Evolutionary conservation across 2,113 vertebrate genomes (phyloP).

Genomic region (Cololabis saira): DNA sequence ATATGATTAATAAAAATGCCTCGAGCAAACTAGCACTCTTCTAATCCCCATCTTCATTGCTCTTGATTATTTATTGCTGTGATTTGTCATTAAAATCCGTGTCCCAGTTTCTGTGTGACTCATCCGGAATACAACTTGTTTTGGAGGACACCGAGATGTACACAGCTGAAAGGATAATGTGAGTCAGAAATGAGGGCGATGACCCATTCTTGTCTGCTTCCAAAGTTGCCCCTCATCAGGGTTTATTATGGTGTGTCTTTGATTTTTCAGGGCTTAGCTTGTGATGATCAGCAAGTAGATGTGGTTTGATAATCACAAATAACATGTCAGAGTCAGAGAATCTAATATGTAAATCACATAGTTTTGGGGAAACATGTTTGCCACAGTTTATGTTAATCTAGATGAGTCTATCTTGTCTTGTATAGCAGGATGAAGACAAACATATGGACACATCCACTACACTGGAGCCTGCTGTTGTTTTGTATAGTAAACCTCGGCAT

Average conservation of each 20-base stretch:
- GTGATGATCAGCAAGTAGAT: constrained; percentile 19
- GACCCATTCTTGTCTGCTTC: constrained; percentile 24
- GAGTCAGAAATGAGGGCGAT: constrained; percentile 40
- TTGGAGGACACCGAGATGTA: constrained; percentile 13
- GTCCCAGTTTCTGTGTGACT: constrained; percentile 44
- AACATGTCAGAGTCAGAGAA: neutral
- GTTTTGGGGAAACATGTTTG: neutral
- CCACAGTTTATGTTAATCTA: neutral
- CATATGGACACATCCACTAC: constrained; percentile 17
- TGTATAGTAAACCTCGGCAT: constrained; percentile 64
- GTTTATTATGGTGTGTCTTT: constrained; percentile 19
- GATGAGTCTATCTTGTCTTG: constrained; percentile 12
- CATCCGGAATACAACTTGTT: constrained; percentile 17
- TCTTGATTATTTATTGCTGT: constrained; percentile 7
- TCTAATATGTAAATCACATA: no score
- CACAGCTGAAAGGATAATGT: constrained; percentile 43
- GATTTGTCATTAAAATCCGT: constrained; percentile 21
- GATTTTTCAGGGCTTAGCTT: constrained; percentile 19
- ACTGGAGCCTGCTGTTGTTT: constrained; percentile 63
- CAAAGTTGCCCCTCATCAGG: neutral
- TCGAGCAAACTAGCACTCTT: neutral
- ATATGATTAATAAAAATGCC: constrained; percentile 3
- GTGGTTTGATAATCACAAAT: neutral
- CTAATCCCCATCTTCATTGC: constrained; percentile 6
- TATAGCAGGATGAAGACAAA: constrained; percentile 58